Evolutionary conservation across 2,797 vertebrate genomes (phyloP).

Genomic region (Oreonectes daqikongensis): DNA sequence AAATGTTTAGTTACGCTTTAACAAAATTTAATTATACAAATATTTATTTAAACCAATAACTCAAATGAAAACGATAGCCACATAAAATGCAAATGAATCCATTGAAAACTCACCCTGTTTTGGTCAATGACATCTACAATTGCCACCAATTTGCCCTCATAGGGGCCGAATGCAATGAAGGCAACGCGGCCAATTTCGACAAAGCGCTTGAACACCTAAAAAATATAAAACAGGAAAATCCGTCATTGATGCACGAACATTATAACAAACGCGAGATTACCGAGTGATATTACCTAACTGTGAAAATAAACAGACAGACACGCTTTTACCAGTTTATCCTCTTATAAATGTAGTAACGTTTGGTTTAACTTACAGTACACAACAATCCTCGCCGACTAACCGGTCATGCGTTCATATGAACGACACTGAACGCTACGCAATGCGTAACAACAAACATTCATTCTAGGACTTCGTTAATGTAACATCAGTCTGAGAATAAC

Average conservation of each 20-base stretch:
- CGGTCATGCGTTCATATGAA: not conserved
- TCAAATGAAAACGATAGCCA: not conserved
- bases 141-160: conserved; percentile 93
- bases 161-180: conserved; percentile 90
- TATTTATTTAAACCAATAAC: not conserved
- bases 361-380: not conserved
- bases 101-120: conserved; percentile 81
- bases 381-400: not conserved
- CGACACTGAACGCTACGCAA: not conserved
- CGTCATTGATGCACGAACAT: too few species aligned
- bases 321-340: not conserved
- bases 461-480: not conserved
- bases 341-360: not conserved
- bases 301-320: too few species aligned
- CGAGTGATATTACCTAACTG: not conserved
- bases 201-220: conserved; percentile 94
- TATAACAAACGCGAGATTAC: not conserved
- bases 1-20: not conserved
- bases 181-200: conserved; percentile 96
- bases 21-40: too few species aligned
- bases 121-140: conserved; percentile 98
- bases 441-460: not conserved
- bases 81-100: not conserved
- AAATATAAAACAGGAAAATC: not conserved
- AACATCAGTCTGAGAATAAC: not conserved